Evolutionary conservation across 2,888 invertebrate species (phyloP).

Genomic region (Campaea margaritaria): DNA sequence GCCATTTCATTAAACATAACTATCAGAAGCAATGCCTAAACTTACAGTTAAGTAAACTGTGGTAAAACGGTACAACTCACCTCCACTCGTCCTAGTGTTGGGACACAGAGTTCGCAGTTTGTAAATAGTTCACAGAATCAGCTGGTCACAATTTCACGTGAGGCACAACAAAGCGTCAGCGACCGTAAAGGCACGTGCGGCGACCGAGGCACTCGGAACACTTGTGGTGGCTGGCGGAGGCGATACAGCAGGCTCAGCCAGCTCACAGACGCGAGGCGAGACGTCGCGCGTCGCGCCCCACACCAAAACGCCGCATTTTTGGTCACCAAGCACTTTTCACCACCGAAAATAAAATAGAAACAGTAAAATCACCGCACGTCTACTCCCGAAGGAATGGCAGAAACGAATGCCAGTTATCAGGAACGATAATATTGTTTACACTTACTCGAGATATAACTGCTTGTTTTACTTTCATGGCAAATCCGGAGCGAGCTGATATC

Average conservation of each 20-base stretch:
- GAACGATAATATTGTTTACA: constrained; percentile 54
- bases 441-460: constrained; percentile 43
- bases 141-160: constrained; percentile 49
- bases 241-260: constrained; percentile 6
- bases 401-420: constrained; percentile 59
- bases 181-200: constrained; percentile 50
- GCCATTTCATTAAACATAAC: neutral
- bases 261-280: constrained; percentile 59
- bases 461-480: constrained; percentile 49
- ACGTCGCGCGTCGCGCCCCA: constrained; percentile 71
- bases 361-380: constrained; percentile 53
- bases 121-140: constrained; percentile 52
- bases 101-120: constrained; percentile 36
- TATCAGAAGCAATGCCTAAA: constrained; percentile 4
- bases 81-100: constrained; percentile 23
- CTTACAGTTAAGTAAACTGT: neutral
- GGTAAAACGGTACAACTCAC: constrained; percentile 24
- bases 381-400: constrained; percentile 52
- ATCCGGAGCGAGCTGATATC: constrained; percentile 48
- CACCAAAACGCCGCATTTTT: constrained; percentile 72
- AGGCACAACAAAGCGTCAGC: constrained; percentile 44
- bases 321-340: constrained; percentile 43
- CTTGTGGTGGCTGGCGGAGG: constrained; percentile 50
- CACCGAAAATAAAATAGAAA: constrained; percentile 32
- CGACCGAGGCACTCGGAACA: constrained; percentile 53